phyloP scores from a whole-genome alignment of 2,113 vertebrate species.

The Prionailurus viverrinus region DNA sequence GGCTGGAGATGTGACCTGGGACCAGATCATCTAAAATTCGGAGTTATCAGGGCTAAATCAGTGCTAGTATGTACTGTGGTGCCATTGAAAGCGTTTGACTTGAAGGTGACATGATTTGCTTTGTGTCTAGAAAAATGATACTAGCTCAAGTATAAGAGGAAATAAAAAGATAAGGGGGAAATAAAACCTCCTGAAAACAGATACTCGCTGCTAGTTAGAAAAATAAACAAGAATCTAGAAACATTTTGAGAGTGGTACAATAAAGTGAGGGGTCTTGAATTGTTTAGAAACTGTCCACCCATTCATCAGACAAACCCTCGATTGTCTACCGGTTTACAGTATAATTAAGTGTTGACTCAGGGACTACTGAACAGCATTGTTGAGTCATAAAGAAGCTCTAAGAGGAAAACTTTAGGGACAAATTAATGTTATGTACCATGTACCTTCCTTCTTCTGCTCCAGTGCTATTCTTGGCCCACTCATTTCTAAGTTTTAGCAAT shows the following conservation, averaged over 20 bases:
- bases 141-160: neutral
- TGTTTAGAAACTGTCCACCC: neutral
- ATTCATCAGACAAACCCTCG: neutral
- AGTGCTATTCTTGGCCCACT: conserved; percentile 44
- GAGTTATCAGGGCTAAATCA: neutral
- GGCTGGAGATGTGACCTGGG: neutral
- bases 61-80: neutral
- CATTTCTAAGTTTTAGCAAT: conserved; percentile 53
- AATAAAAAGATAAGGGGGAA: neutral
- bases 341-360: conserved; percentile 62
- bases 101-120: neutral
- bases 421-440: neutral
- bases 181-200: neutral
- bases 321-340: neutral
- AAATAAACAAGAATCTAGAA: conserved; percentile 47
- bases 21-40: neutral
- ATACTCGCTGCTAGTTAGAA: neutral
- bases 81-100: neutral
- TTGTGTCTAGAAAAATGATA: conserved; percentile 14
- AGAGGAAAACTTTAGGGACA: conserved; percentile 23
- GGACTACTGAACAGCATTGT: neutral
- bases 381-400: conserved; percentile 20
- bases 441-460: neutral
- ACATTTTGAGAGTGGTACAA: neutral
- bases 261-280: neutral